These are phyloP conservation scores for Ennomos fuscantarius DNA, from an alignment of 2,888 invertebrate genomes.

Conservation along the genomic window DNA sequence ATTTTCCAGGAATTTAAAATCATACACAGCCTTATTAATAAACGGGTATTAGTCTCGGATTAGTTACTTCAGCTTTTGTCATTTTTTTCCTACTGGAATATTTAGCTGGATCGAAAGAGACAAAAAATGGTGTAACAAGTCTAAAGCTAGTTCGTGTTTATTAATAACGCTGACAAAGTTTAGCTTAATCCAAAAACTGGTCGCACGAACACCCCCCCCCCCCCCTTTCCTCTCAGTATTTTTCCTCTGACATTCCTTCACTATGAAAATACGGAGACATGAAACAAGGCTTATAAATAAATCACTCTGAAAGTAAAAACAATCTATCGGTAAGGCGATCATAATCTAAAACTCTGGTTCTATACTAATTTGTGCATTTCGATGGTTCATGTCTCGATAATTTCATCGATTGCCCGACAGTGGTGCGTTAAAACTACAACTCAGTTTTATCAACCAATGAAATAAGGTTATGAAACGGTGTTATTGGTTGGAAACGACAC, in stretches of 20 bases:
- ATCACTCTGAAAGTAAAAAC: conserved; percentile 7
- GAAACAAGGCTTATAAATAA: conserved; percentile 12
- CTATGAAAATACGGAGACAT: conserved; percentile 43
- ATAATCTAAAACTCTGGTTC: conserved; percentile 26
- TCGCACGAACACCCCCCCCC: conserved; percentile 36
- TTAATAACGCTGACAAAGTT: too few relatives aligned
- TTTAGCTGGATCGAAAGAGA: too few relatives aligned
- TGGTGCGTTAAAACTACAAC: conserved; percentile 25
- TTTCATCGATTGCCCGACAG: conserved; percentile 11
- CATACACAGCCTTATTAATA: too few relatives aligned
- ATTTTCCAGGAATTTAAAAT: too few relatives aligned
- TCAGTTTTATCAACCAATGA: neutral
- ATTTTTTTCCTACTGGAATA: too few relatives aligned
- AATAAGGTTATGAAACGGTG: neutral
- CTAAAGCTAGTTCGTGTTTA: too few relatives aligned
- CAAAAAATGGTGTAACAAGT: too few relatives aligned
- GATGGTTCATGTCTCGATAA: conserved; percentile 23
- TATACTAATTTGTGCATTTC: conserved; percentile 35
- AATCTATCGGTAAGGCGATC: conserved; percentile 19
- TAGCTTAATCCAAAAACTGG: neutral
- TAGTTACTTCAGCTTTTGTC: too few relatives aligned
- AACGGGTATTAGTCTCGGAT: too few relatives aligned
- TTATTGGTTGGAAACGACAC: too few relatives aligned
- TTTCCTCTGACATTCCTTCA: conserved; percentile 30
- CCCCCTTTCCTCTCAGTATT: conserved; percentile 36